phyloP scores from a whole-genome alignment of 2,797 vertebrate genomes.

The Rhabdophis nuchalis region DNA sequence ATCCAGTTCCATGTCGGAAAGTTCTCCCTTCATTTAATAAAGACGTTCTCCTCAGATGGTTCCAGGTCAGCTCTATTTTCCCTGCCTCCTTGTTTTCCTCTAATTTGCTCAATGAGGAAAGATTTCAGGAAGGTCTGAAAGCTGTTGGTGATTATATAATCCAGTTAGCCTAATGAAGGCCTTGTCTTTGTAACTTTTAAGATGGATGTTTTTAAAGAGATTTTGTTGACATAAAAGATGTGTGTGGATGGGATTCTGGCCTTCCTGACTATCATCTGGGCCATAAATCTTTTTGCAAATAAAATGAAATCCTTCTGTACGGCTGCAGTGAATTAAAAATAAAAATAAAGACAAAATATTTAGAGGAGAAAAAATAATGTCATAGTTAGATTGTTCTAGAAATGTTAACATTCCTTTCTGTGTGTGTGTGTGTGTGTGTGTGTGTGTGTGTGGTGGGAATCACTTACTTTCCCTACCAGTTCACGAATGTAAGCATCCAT shows the following conservation, averaged over 20 bases:
- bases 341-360: neutral
- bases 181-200: neutral
- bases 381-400: neutral
- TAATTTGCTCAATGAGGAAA: neutral
- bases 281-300: neutral
- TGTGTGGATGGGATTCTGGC: neutral
- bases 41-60: neutral
- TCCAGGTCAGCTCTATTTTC: neutral
- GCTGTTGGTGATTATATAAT: neutral
- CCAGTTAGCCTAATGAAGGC: neutral
- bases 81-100: neutral
- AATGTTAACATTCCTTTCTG: neutral
- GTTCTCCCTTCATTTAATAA: neutral
- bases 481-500: too few species aligned
- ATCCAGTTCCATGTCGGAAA: neutral
- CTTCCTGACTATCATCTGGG: neutral
- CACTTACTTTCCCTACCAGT: too few species aligned
- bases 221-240: neutral
- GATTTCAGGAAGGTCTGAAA: neutral
- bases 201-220: neutral
- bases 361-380: neutral
- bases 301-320: neutral
- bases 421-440: too few species aligned
- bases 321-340: neutral
- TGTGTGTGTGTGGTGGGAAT: too few species aligned